These are phyloP conservation scores for Batillaria attramentaria DNA, from an alignment of 1,140 invertebrate genomes.

Conservation along the genomic window DNA sequence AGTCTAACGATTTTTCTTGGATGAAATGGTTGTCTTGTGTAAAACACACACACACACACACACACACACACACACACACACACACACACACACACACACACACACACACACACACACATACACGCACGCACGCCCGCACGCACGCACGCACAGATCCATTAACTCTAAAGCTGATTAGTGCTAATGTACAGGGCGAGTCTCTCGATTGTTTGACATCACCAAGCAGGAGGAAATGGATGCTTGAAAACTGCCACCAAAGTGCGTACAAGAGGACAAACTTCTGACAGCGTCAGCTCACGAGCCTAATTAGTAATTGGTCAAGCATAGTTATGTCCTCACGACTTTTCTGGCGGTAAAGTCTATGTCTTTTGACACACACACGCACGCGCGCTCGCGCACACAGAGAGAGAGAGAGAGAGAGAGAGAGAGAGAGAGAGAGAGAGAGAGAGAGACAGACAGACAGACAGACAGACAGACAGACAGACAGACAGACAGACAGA, in stretches of 20 bases:
- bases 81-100: background rate
- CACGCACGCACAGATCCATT: background rate
- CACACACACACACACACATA: background rate
- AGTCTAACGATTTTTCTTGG: no score
- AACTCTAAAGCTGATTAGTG: background rate
- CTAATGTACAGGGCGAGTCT: background rate
- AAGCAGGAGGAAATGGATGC: no score
- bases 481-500: background rate
- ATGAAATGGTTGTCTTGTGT: no score
- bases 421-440: constrained; percentile 6
- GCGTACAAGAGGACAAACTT: no score
- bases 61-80: background rate
- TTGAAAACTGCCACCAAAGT: no score
- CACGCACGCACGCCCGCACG: background rate
- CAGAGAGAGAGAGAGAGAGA: background rate
- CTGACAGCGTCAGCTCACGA: no score
- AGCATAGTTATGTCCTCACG: no score
- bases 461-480: constrained; percentile 17
- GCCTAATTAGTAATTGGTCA: no score
- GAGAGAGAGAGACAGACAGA: constrained; percentile 23
- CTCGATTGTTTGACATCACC: no score
- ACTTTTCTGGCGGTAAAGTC: no score
- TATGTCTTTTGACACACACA: background rate
- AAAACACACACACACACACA: background rate
- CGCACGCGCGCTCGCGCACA: background rate